A percentile compares a stretch with the other conserved stretches of the same genome.
These are phyloP conservation scores for Corydoras sp. DNA, from an alignment of 2,113 vertebrate species.

Conservation along the genomic window DNA sequence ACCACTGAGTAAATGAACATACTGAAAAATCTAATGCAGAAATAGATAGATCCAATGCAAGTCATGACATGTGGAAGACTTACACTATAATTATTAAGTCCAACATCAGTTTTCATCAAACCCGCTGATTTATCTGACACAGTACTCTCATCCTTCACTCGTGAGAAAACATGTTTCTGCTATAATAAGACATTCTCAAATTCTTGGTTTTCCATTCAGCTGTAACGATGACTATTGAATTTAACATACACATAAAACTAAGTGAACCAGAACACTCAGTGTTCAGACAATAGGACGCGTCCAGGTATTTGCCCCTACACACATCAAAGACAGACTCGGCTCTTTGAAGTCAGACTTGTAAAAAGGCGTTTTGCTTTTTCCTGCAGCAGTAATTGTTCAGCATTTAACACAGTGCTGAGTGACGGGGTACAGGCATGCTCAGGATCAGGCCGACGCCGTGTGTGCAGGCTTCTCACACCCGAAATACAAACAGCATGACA, in stretches of 20 bases:
- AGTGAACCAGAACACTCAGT: background rate
- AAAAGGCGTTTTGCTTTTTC: slow-evolving; percentile 52
- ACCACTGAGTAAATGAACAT: no score
- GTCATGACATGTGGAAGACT: no score
- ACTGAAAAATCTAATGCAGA: no score
- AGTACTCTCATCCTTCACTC: background rate
- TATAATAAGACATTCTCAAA: background rate
- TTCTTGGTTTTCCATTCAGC: no score
- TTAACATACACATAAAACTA: slow-evolving; percentile 55
- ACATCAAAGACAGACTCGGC: slow-evolving; percentile 57
- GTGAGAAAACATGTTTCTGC: background rate
- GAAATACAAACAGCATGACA: background rate
- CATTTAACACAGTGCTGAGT: slow-evolving; percentile 51
- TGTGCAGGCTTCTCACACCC: background rate
- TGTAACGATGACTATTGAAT: no score
- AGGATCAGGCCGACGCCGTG: no score
- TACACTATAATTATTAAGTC: no score
- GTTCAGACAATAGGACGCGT: slow-evolving; percentile 50
- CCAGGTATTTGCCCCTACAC: slow-evolving; percentile 50
- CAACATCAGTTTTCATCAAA: no score
- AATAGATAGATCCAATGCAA: no score
- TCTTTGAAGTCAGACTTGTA: slow-evolving; percentile 63
- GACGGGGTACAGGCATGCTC: slow-evolving; percentile 34
- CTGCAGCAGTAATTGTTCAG: slow-evolving; percentile 51
- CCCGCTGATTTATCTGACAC: background rate